phyloP scores from a whole-genome alignment of 2,888 invertebrate species.

The Strigamia crassipes region DNA sequence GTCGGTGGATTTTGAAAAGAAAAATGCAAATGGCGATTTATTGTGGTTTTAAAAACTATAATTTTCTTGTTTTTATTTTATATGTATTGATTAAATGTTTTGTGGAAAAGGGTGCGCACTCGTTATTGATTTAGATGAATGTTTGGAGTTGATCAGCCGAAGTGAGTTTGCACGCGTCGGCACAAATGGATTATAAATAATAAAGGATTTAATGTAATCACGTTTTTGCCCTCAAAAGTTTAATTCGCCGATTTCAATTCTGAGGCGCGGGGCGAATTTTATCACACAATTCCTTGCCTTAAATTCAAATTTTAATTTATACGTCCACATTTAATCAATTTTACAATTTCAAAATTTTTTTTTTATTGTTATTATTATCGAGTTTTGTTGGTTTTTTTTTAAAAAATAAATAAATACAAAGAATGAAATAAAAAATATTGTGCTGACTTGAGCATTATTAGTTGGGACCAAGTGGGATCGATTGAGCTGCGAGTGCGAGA shows the following conservation, averaged over 20 bases:
- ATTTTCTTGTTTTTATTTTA: neutral
- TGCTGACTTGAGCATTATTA: neutral
- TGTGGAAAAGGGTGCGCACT: neutral
- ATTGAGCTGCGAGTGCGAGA: slow-evolving; percentile 1
- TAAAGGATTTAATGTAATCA: too few species aligned
- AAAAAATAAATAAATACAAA: too few species aligned
- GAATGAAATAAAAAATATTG: neutral
- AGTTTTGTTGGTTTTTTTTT: neutral
- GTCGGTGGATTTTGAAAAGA: neutral
- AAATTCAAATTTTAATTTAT: too few species aligned
- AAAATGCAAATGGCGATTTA: neutral
- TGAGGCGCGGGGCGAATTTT: too few species aligned
- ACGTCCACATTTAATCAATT: too few species aligned
- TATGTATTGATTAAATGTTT: neutral
- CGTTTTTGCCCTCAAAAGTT: too few species aligned
- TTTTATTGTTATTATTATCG: too few species aligned
- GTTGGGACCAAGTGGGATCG: neutral
- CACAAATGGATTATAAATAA: too few species aligned
- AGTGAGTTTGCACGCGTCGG: neutral
- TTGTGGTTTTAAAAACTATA: neutral
- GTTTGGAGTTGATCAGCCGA: neutral
- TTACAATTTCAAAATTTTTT: too few species aligned
- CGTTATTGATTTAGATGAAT: neutral
- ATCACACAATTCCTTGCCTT: too few species aligned
- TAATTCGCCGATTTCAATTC: too few species aligned